Evolutionary conservation across 1,140 invertebrate genomes (phyloP), one percentile per base, ranked within the genome.

Genomic region (Calliopsis andreniformis): DNA sequence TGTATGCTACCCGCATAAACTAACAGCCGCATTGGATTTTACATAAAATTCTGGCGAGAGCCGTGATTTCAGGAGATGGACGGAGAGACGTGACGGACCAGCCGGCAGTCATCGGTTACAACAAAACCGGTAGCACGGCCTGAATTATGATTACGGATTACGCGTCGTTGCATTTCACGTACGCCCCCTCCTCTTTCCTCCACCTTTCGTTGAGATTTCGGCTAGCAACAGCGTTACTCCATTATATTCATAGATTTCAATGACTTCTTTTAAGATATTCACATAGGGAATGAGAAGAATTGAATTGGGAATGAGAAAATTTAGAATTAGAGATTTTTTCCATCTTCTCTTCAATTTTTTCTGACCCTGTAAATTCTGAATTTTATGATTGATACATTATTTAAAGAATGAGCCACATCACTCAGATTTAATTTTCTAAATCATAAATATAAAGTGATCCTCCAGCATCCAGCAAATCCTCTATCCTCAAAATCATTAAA

Each of bases 11-110:
- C 88, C 89, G 91, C 91, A 92, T 92, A 92, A 92, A 89, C 88
- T 92, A 92, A 91, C 91, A 90, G 91, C 84, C 88, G 89, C 89
- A 92, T 92, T 85, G 90, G 90, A 91, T 92, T 91, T 92, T 91
- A 91, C 90, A 92, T 92, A 91, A 92, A 91, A 92, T 91, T 91
- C 89, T 79, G 83, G 59, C 69, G 85, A 81, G 77, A 86, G 84
- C 83, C 87, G 89, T 86, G 87, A 91, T 91, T 90, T 88, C 86
- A 84, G 77, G 87, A 88, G 89, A 91, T 89, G 87, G 88, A 90
- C 89, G 89, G 73, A 85, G 83, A 87, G 80, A 91, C 90, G 91
- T 92, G 91, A 91, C 90, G 89, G 81, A 85, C 86, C 84, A 83
- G 72, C 82, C 79, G 61, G 78, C 72, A 86, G 88, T 90, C 89